Evolutionary conservation across 2,797 vertebrate species (phyloP).

Genomic region (Lutjanus argentimaculatus): DNA sequence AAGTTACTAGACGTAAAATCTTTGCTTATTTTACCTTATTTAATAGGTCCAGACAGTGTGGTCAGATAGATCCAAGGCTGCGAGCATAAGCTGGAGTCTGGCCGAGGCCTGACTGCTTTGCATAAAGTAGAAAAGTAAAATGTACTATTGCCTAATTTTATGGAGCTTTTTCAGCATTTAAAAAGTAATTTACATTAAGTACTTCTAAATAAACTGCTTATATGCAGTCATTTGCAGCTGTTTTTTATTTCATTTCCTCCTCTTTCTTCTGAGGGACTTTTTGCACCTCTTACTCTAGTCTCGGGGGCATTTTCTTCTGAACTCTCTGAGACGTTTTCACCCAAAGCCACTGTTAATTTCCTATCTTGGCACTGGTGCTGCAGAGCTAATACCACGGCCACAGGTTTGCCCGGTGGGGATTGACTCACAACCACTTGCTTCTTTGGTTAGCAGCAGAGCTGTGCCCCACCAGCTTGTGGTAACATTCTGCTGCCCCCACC

Average conservation of each 20-base stretch:
- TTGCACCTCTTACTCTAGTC: constrained; percentile 73
- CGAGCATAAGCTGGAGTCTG: constrained; percentile 47
- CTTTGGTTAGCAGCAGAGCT: constrained; percentile 76
- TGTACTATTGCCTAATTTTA: constrained; percentile 32
- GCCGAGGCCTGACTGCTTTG: constrained; percentile 42
- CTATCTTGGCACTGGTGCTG: constrained; percentile 67
- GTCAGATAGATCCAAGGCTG: constrained; percentile 50
- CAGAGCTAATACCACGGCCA: constrained; percentile 68
- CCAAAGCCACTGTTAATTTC: constrained; percentile 81
- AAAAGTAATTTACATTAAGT: constrained; percentile 38
- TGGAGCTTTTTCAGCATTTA: constrained; percentile 24
- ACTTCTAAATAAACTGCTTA: constrained; percentile 50
- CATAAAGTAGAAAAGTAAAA: constrained; percentile 36
- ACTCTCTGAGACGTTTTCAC: constrained; percentile 74
- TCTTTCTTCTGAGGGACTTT: constrained; percentile 57
- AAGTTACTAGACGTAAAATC: constrained; percentile 58
- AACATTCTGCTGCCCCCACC: constrained; percentile 72
- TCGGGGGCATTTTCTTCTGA: constrained; percentile 66
- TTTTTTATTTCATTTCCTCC: constrained; percentile 68
- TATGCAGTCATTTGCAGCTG: constrained; percentile 51
- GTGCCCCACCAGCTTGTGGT: constrained; percentile 80
- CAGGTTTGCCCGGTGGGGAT: constrained; percentile 74
- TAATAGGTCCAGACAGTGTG: constrained; percentile 52
- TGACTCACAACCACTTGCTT: constrained; percentile 84
- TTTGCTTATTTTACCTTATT: constrained; percentile 70